Evolutionary conservation across 2,113 vertebrate genomes (phyloP), one percentile per base, ranked within the genome.

Genomic region (Perccottus glenii): DNA sequence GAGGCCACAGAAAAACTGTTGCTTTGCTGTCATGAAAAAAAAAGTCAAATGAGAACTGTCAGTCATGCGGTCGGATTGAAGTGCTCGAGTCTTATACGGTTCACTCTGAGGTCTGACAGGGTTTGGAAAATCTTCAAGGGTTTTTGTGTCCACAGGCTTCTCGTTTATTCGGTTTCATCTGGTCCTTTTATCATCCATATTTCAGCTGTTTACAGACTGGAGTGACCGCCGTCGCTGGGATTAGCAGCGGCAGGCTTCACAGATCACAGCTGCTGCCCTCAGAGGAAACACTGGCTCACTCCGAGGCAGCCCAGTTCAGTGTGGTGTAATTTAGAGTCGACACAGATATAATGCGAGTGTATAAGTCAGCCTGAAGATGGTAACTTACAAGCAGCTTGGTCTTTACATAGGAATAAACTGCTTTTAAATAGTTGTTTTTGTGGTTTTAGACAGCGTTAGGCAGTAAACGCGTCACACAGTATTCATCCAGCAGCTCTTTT

Each of bases 171-270:
- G 10, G 75, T 88, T 90, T 90, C 81, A 90, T 88, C 79, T 84
- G 75, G 73, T 81, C 73, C 80, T 86, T 87, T 87, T 85, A 83
- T 88, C 83, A 90, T 90, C 79, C 83, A 90, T 90, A 90, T 90
- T 88, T 90, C 70, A 90, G 86, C 83, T 88, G 88, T 90, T 88
- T 87, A 90, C 88, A 85, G 81, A 84, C 79, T 68, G 82, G 63
- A 85, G 77, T 85, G 88, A 79, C 84, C 67, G 65, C 73, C 80
- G 60, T 84, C 77, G 32, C 84, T 80, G 82, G 82, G 84, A 88
- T 87, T 81, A 88, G 77, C 85, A 85, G 19, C 19, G 19, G 78
- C 78, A 85, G 75, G 80, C 76, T 71, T 51, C 63, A 82, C 58
- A 82, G 74, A 90, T 89, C 88, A 87, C 73, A 87, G 75, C 74